Percentiles rank a stretch among this genome's conserved stretches.
Evolutionary conservation across 2,797 vertebrate species (phyloP).

Genomic region (Anguilla obscura): DNA sequence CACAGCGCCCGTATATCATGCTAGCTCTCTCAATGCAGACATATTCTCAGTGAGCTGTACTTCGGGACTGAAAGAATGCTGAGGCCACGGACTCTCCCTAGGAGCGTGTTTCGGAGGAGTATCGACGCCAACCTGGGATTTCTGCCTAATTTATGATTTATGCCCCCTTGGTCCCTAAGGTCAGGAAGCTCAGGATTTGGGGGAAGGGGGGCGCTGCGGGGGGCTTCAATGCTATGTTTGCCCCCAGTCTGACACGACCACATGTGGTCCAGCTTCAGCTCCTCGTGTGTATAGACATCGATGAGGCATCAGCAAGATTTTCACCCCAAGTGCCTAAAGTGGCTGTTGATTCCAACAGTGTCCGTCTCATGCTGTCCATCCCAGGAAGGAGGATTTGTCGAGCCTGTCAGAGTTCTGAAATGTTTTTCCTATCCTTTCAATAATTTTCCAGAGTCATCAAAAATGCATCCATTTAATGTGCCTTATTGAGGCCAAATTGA

Average conservation of each 20-base stretch:
- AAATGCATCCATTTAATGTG: no score
- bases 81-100: not conserved
- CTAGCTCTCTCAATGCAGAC: not conserved
- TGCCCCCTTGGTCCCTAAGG: not conserved
- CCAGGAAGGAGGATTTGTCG: not conserved
- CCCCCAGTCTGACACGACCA: not conserved
- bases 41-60: not conserved
- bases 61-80: not conserved
- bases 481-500: no score
- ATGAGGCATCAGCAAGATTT: not conserved
- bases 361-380: not conserved
- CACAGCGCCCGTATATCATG: not conserved
- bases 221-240: not conserved
- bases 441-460: no score
- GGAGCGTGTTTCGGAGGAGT: not conserved
- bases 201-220: not conserved
- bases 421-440: no score
- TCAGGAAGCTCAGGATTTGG: not conserved
- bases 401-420: not conserved
- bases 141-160: constrained; percentile 15
- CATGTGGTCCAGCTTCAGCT: not conserved
- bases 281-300: not conserved
- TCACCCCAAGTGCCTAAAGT: not conserved
- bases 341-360: not conserved
- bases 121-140: not conserved